Evolutionary conservation across 2,888 invertebrate genomes (phyloP), one percentile per base, ranked within the genome.

Genomic region (Mimachlamys varia): DNA sequence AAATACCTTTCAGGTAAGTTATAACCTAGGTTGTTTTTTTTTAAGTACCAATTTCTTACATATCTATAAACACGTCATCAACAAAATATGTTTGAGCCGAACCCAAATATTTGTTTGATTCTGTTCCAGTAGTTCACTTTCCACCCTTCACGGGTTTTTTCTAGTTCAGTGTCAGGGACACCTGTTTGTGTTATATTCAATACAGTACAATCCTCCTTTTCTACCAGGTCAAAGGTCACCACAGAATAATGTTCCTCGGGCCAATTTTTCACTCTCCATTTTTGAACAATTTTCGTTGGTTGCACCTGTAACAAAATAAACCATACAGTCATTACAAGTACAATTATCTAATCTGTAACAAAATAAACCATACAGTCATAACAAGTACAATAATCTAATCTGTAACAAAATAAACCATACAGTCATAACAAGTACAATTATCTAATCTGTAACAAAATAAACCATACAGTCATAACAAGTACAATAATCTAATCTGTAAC

Each of bases 181-280:
- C 98, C 98, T 4, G 97, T 98, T 97, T 99, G 99, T 87, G 97
- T 97, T 89, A 99, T 97, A 87, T 97, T 97, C 92, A 99, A 98
- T 96, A 98, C 97, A 0, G 99, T 99, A 95, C 98, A 98, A 96
- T 99, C 99, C 38, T 98, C 98, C 97, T 98, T 98, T 97, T 99
- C 98, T 50, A 98, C 97, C 94, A 99, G 98, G 90, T 97, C 97
- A 92, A 99, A 98, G 12, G 98, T 98, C 89, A 99, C 99, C 93
- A 97, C 97, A 0, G 99, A 99, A 97, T 97, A 98, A 97, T 99
- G 99, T 62, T 98, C 98, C 0, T 97, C 97, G 0, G 99, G 99
- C 99, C 99, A 99, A 92, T 98, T 98, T 97, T 99, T 99, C 96
- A 98, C 98, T 95, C 99, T 97, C 99, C 99, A 99, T 94, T 97